Base-by-base conservation (phyloP, 2,113 vertebrate genomes). In the Ciconia boyciana region DNA sequence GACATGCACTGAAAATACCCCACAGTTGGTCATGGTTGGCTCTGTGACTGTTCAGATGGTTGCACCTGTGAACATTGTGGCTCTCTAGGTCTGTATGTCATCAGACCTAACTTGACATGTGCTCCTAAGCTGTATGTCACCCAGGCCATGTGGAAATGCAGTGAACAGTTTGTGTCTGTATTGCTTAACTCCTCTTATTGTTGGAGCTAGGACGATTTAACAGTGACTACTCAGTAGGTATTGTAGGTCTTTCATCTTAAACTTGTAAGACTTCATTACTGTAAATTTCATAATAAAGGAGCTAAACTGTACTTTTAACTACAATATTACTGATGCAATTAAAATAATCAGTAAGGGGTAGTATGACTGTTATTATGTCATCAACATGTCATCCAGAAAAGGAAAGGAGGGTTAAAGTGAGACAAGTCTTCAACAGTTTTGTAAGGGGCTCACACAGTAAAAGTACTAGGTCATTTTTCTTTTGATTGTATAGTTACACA, bases 21-120 rank as follows among this genome's bases (percentile, higher is more conserved):
- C 6, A 3, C 6, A 51, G 44, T 0, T 60, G 52, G 14, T 48
- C 3, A 4, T 16, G 10, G 20, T 5, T 89, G 6, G 5, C 28
- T 68, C 29, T 68, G 16, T 55, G 46, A 46, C 32, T 64, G 14
- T 48, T 87, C 51, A 58, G 11, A 28, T 48, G 9, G 2, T 39
- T 61, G 13, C 15, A 49, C 6, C 20, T 36, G 9, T 34, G 29
- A 49, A 43, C 4, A 8, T 2, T 32, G 34, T 17, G 13, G 10
- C 5, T 79, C 10, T 72, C 18, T 46, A 20, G 8, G 39, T 48
- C 34, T 43, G 4, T 9, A 32, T n/a, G 26, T 64, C 2, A 2
- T 52, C 39, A 84, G 5, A 51, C 3, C 14, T 43, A 71, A 52
- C 16, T 14, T 65, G 36, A 44, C 7, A 62, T 10, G 5, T 51